Evolutionary conservation across 2,113 vertebrate species (phyloP), one percentile per base, ranked within the genome.

Genomic region (Condylura cristata): DNA sequence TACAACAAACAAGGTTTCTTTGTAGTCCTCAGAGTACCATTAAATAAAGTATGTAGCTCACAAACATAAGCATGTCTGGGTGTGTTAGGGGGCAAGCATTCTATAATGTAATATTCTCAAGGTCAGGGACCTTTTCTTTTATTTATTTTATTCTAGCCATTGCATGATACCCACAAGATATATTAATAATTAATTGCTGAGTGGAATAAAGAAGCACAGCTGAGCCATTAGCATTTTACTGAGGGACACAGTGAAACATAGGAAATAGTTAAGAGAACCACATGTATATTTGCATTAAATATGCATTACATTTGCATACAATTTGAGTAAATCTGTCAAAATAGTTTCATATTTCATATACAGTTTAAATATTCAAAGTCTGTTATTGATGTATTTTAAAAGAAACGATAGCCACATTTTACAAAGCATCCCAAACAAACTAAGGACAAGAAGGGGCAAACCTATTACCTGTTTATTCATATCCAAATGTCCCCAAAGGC

Each of bases 291-390:
- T 96, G 90, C 96, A 97, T 97, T 96, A 95, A 96, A 96, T 93
- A 93, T 96, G 93, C 84, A 95, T 96, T 88, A 68, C 6, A 96
- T 97, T 96, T 97, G 90, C 96, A 96, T 96, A 96, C 10, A 83
- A 91, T 97, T 95, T 94, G 65, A 97, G 91, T 96, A 95, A 96
- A 95, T 96, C 94, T 96, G 86, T 96, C 96, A 95, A 94, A 96
- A 95, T 84, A 86, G 75, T 94, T 84, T 76, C 87, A 87, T 96
- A 93, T 97, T 96, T 97, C 71, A 93, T 91, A 91, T 85, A 61
- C 46, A 75, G 82, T 95, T 96, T 93, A 95, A 96, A 96, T 93
- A 96, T 91, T 95, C 91, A 90, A 94, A 87, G 39, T 85, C 71
- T 85, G 53, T 93, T 82, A 94, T 94, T 93, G 93, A 94, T 96